A percentile compares a stretch with the other conserved stretches of the same genome.
Evolutionary conservation across 2,113 vertebrate genomes (phyloP).

Genomic region (Eurystomus gularis): DNA sequence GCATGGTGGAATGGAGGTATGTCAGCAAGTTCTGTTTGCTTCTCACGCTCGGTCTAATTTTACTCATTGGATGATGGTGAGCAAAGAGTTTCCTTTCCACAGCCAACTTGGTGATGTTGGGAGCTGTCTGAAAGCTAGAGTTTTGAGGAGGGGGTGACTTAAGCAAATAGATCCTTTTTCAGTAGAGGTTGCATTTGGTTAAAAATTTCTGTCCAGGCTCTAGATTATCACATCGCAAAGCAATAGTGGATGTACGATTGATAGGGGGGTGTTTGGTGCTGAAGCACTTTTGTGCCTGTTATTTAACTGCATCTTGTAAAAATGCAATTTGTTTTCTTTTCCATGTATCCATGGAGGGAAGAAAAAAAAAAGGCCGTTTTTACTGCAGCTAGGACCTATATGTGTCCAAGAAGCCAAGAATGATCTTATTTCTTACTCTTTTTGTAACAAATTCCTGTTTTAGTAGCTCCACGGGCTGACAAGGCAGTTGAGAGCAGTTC

Average conservation of each 20-base stretch:
- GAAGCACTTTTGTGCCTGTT: neutral
- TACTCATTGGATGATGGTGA: neutral
- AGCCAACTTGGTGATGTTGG: fast-evolving
- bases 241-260: neutral
- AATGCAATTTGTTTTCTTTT: neutral
- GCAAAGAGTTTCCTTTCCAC: neutral
- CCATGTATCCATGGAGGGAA: neutral
- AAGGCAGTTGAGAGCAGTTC: neutral
- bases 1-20: neutral
- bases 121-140: neutral
- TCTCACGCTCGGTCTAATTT: neutral
- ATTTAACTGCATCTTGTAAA: neutral
- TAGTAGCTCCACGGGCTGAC: neutral
- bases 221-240: fast-evolving
- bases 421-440: neutral
- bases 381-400: neutral
- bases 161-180: neutral
- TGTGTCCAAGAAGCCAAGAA: neutral
- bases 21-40: neutral
- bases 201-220: neutral
- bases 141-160: neutral
- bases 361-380: neutral
- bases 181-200: neutral
- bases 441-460: neutral
- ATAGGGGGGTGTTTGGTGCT: neutral